A percentile compares a stretch with the other conserved stretches of the same genome.
Evolutionary conservation across 2,888 invertebrate species (phyloP).

Genomic region (Neoascia interrupta): DNA sequence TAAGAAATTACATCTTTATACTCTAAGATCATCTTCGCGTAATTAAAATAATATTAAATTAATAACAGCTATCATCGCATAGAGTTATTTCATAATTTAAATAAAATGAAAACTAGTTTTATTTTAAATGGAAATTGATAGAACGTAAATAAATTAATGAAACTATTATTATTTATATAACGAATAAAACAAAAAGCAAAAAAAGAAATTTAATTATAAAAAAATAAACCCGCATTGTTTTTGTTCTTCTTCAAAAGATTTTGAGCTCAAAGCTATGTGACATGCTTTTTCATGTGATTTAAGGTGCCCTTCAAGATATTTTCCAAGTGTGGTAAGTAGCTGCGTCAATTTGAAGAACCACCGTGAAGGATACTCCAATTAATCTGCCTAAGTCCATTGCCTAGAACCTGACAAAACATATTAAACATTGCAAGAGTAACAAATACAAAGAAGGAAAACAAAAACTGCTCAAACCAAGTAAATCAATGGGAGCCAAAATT

Average conservation of each 20-base stretch:
- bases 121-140: constrained; percentile 70
- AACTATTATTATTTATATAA: constrained; percentile 69
- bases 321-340: too few species aligned
- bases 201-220: constrained; percentile 41
- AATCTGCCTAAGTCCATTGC: too few species aligned
- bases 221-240: constrained; percentile 13
- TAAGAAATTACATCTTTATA: constrained; percentile 54
- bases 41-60: constrained; percentile 31
- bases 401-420: too few species aligned
- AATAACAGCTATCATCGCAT: constrained; percentile 46
- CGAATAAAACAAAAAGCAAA: constrained; percentile 56
- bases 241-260: constrained; percentile 19
- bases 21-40: constrained; percentile 56
- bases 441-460: too few species aligned
- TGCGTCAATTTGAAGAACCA: too few species aligned
- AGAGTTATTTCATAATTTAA: constrained; percentile 59
- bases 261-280: too few species aligned
- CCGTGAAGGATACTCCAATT: too few species aligned
- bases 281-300: too few species aligned
- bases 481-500: too few species aligned
- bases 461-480: too few species aligned
- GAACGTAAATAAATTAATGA: constrained; percentile 64
- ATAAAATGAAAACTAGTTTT: constrained; percentile 61
- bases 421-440: too few species aligned
- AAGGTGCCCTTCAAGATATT: too few species aligned